phyloP scores from a whole-genome alignment of 2,888 invertebrate species.

The Beris morrisii region DNA sequence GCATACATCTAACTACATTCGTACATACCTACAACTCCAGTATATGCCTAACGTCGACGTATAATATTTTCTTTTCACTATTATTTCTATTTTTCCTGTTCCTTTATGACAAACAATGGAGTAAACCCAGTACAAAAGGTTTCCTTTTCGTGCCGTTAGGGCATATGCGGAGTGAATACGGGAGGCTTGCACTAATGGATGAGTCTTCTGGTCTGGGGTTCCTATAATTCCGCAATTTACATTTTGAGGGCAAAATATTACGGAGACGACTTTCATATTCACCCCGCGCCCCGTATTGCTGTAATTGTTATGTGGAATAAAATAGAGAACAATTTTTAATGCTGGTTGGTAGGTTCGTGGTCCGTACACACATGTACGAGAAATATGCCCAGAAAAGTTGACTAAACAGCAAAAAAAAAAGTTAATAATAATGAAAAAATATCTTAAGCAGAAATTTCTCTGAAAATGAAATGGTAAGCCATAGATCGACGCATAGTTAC shows the following conservation, averaged over 20 bases:
- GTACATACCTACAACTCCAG: too few species aligned
- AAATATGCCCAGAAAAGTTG: background rate
- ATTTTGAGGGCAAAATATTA: constrained; percentile 7
- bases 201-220: background rate
- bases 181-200: constrained; percentile 7
- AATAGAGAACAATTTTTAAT: background rate
- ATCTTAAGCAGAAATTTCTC: constrained; percentile 18
- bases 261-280: background rate
- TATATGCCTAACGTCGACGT: too few species aligned
- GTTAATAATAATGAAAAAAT: constrained; percentile 2
- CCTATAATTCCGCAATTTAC: background rate
- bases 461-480: constrained; percentile 22
- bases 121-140: constrained; percentile 20
- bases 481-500: background rate
- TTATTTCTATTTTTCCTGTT: constrained; percentile 16
- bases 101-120: constrained; percentile 24
- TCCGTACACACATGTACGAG: background rate
- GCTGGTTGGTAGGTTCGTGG: background rate
- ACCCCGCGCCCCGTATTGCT: background rate
- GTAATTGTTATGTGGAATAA: background rate
- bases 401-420: background rate
- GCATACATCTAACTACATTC: too few species aligned
- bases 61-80: constrained; percentile 10
- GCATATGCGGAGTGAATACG: background rate
- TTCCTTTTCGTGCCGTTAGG: constrained; percentile 11